Base-by-base conservation (phyloP, 30 jellyfish, hydroid and myxozoan genomes). In the Turritopsis dohrnii region DNA sequence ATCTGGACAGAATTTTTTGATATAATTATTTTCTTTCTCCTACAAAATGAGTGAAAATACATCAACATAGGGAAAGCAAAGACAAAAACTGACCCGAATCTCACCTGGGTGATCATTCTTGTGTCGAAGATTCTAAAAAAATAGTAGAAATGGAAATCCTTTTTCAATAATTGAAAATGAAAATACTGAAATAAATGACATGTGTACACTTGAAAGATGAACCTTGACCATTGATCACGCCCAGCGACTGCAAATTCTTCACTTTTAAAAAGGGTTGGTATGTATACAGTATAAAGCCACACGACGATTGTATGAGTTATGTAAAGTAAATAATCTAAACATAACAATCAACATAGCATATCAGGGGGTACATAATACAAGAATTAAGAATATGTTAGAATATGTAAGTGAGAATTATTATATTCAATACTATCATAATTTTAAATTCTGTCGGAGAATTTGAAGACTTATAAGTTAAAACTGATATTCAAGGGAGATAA, bases 201-300 rank as follows among this genome's bases (percentile, higher is more conserved):
- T 16, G 13, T 41, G 13, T 41, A 41, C n/a, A n/a, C n/a, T n/a
- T n/a, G 60, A 8, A 41, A 41, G 0, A 16, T 5, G 24, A 74
- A 94, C 99, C 99, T 94, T 66, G 97, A 97, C 89, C 89, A 94
- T 74, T 89, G 99, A 83, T 94, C 99, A 52, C 97, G 89, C 53
- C 99, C 99, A 28, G 96, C 95, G 30, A 94, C 97, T 8, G 96
- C 95, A 80, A 94, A 94, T 60, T 94, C 99, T 80, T 72, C 79
- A 25, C 81, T 24, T 66, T 94, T 94, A 25, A 90, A n/a, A 52
- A 53, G 99, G 99, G 71, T 94, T 94, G 19, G 86, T 84, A 75
- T 71, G 73, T 69, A 94, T 94, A 66, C 97, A 82, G 81, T 89
- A 94, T 71, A 94, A 86, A 8, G 99, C 91, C 22, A 94, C 91